Evolutionary conservation across 2,797 vertebrate genomes (phyloP).

Genomic region (Amblyopsis hoosieri): DNA sequence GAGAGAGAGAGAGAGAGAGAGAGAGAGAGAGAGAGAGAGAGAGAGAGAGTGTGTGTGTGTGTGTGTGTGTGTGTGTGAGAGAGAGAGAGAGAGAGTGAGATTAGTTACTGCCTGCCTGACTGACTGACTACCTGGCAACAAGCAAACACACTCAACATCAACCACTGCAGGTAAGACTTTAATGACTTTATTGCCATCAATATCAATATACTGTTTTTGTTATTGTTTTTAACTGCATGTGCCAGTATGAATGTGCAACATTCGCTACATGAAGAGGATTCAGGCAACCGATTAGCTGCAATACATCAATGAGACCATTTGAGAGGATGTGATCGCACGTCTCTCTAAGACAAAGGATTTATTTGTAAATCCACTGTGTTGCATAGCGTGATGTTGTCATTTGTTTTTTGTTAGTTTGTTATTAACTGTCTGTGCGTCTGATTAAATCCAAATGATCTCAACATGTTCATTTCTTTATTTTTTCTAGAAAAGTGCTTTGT

Average conservation of each 20-base stretch:
- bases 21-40: slow-evolving; percentile 9
- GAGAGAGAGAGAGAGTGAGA: slow-evolving; percentile 6
- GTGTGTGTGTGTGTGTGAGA: not conserved
- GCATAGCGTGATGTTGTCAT: too few relatives aligned
- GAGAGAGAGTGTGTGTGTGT: not conserved
- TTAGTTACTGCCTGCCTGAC: slow-evolving; percentile 6
- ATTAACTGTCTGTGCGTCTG: too few relatives aligned
- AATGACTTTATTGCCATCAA: not conserved
- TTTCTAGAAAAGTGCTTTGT: too few relatives aligned
- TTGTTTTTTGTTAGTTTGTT: too few relatives aligned
- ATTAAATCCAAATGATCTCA: too few relatives aligned
- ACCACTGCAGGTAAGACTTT: slow-evolving; percentile 40
- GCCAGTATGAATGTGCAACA: not conserved
- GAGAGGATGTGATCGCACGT: too few relatives aligned
- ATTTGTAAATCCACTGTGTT: too few relatives aligned
- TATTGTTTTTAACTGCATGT: not conserved
- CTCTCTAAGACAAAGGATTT: too few relatives aligned
- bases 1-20: too few relatives aligned
- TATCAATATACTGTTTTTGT: not conserved
- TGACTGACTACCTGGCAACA: slow-evolving; percentile 3
- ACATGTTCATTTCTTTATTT: too few relatives aligned
- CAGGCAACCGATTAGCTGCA: not conserved
- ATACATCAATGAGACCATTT: too few relatives aligned
- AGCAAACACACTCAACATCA: slow-evolving; percentile 10
- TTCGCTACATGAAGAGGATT: not conserved